phyloP scores from a whole-genome alignment of 2,888 invertebrate species.

The Tipula helvola region DNA sequence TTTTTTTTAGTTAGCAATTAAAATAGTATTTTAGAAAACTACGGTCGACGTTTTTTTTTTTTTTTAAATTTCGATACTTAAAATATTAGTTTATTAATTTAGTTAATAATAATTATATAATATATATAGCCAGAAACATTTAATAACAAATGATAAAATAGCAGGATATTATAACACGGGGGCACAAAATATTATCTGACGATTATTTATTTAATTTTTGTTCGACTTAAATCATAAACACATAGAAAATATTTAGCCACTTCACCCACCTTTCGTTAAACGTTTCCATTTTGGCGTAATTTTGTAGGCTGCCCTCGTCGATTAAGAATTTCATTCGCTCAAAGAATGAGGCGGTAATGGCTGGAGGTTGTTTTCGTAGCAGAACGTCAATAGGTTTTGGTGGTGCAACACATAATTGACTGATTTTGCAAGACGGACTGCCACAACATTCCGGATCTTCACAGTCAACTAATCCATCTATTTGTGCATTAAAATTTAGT shows the following conservation, averaged over 20 bases:
- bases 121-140: conserved; percentile 14
- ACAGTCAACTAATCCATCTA: conserved; percentile 95
- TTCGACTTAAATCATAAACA: background rate
- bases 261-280: conserved; percentile 90
- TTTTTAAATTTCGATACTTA: background rate
- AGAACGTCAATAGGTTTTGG: conserved; percentile 94
- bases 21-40: conserved; percentile 5
- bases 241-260: conserved; percentile 15
- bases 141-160: conserved; percentile 19
- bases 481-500: background rate
- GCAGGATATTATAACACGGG: conserved; percentile 47
- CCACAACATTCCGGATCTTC: conserved; percentile 97
- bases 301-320: conserved; percentile 95
- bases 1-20: background rate
- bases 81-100: conserved; percentile 6
- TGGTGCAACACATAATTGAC: conserved; percentile 84
- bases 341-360: conserved; percentile 95
- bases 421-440: conserved; percentile 66
- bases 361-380: conserved; percentile 88
- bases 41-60: background rate
- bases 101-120: background rate
- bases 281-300: conserved; percentile 87
- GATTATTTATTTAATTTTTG: background rate
- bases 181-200: conserved; percentile 46
- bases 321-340: conserved; percentile 97